These are phyloP conservation scores for Ciconia boyciana DNA, from an alignment of 2,113 vertebrate species.

Conservation along the genomic window DNA sequence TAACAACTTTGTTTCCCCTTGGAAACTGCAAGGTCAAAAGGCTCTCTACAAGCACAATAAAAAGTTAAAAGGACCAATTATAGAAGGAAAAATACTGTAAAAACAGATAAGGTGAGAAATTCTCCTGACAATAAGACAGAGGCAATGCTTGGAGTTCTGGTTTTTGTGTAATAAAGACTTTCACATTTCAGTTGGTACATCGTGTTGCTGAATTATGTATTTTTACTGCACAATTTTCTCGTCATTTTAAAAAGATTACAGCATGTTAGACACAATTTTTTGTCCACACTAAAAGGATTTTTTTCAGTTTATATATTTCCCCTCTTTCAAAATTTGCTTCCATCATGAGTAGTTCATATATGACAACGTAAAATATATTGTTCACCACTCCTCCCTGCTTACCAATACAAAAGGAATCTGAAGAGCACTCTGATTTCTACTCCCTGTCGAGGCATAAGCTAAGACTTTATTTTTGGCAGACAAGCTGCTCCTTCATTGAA, in stretches of 20 bases:
- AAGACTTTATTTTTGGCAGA: background rate
- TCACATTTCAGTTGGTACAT: background rate
- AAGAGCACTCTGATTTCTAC: background rate
- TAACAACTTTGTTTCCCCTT: background rate
- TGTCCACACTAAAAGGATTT: background rate
- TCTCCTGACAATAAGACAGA: background rate
- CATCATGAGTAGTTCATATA: background rate
- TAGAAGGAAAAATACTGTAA: background rate
- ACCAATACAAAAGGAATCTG: slow-evolving; percentile 2
- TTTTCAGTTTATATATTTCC: background rate
- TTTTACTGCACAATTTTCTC: background rate
- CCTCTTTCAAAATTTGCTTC: background rate
- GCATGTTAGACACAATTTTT: background rate
- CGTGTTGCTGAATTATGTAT: background rate
- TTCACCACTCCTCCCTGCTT: background rate
- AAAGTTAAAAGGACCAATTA: background rate
- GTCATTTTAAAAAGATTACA: background rate
- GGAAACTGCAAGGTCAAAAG: background rate
- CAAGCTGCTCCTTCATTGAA: background rate
- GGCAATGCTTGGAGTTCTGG: background rate
- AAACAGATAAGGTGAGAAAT: background rate
- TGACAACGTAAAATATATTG: background rate
- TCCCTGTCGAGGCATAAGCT: background rate
- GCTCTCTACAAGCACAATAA: background rate
- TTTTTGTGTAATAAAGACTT: background rate